Evolutionary conservation across 1,140 invertebrate species (phyloP).

Genomic region (Drosophila sp.): DNA sequence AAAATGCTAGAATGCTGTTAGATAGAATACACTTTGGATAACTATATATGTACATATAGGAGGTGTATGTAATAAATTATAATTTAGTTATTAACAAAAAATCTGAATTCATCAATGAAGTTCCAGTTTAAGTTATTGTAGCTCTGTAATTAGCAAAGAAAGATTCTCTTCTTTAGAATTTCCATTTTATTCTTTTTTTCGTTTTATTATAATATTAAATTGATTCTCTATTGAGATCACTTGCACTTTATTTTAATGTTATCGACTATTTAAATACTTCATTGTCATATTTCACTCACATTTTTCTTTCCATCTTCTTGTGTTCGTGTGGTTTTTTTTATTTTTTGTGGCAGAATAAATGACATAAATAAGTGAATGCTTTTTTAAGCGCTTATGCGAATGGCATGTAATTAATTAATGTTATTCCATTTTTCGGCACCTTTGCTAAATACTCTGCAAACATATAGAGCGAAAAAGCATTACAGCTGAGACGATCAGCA

Average conservation of each 20-base stretch:
- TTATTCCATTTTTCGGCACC: constrained; percentile 34
- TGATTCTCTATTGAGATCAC: background rate
- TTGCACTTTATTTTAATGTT: background rate
- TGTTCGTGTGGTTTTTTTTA: too few relatives aligned
- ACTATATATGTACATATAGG: too few relatives aligned
- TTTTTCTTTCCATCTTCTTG: background rate
- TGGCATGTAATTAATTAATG: constrained; percentile 61
- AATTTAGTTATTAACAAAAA: too few relatives aligned
- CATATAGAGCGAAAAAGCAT: background rate
- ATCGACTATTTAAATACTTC: constrained; percentile 23
- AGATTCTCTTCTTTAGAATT: too few relatives aligned
- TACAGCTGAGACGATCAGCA: too few relatives aligned
- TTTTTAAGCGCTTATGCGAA: constrained; percentile 52
- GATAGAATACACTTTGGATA: background rate
- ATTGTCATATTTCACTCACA: constrained; percentile 2
- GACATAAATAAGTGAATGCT: constrained; percentile 51
- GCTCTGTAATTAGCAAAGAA: too few relatives aligned
- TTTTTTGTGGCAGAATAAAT: constrained; percentile 25
- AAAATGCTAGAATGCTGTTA: constrained; percentile 26
- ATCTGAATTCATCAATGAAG: too few relatives aligned
- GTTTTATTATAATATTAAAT: background rate
- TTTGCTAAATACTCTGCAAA: background rate
- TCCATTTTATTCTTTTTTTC: too few relatives aligned
- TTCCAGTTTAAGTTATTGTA: too few relatives aligned
- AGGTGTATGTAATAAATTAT: too few relatives aligned